Conservation (phyloP, 2,113 vertebrate species). For the Pogonocichla stellata region DNA sequence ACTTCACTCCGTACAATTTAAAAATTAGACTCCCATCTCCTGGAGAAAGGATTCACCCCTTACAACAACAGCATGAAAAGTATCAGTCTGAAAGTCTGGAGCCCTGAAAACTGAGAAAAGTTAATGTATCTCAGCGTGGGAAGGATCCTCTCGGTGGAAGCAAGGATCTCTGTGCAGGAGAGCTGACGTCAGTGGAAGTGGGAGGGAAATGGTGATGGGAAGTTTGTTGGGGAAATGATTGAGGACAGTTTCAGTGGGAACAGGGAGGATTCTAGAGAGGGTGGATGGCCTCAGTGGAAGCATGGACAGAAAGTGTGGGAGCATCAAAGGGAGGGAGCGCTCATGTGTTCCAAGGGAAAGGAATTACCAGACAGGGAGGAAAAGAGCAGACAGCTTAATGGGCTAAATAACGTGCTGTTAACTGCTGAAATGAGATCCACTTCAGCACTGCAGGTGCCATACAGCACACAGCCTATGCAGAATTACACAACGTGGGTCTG, state of each 20-base stretch:
- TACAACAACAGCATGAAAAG: not conserved
- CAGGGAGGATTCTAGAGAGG: not conserved
- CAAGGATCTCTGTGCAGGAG: slow-evolving; percentile 8
- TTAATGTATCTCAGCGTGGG: not conserved
- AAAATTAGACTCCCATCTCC: not conserved
- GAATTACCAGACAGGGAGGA: slow-evolving; percentile 11
- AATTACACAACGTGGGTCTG: not conserved
- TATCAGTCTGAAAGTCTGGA: not conserved
- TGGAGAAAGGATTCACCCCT: not conserved
- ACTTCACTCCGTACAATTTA: not conserved
- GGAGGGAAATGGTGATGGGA: slow-evolving; percentile 31
- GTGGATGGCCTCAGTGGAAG: not conserved
- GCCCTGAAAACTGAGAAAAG: not conserved
- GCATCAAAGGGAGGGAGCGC: slow-evolving; percentile 13
- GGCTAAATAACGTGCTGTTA: not conserved
- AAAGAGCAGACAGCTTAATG: slow-evolving; percentile 8
- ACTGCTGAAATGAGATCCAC: not conserved
- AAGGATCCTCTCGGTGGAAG: slow-evolving; percentile 32
- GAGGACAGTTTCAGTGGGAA: slow-evolving; percentile 17
- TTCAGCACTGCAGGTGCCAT: not conserved
- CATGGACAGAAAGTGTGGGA: not conserved
- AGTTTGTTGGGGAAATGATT: not conserved
- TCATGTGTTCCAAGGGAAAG: not conserved
- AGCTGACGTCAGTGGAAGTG: slow-evolving; percentile 55
- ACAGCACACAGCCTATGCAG: not conserved